Base-by-base conservation (phyloP, 1,140 invertebrate genomes). In the Armadillidium nasatum region DNA sequence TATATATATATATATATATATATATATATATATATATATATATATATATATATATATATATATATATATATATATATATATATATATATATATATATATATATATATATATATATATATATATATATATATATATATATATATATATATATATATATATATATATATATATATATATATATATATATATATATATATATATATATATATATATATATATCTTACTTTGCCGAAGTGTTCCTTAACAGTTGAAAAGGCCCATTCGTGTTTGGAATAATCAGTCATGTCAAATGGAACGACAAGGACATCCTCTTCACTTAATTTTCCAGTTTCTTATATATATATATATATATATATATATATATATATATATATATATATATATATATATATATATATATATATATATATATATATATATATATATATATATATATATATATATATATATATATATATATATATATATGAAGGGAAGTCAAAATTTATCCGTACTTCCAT, bases 241-340 rank as follows among this genome's bases (percentile, higher is more conserved):
- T 94, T 81, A 0, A 93, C 89, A 75, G 87, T 84, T 46, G 90
- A 83, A 54, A 94, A 89, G 45, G 87, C 85, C 50, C 86, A 77
- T 83, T 90, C 83, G 82, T 95, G 93, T 44, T 83, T 83, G 0
- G 88, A 84, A 22, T 89, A 83, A 33, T 92, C 83, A 15, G 88
- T 85, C 69, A 94, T 84, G 84, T 94, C 92, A 83, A 94, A 86
- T n/a, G 88, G 88, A 11, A 94, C 79, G 7, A 93, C 86, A 9
- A 92, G 83, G 13, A 94, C 85, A 83, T 94, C 90, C 44, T 88
- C 85, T 1, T 87, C 85, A 19, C 50, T 21, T 33, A 66, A 10
- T 10, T 21, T 21, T 11, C 43, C 54, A 43, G 44, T 45, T 50
- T 69, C 44, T n/a, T 44, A 73, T 43, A 69, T 76, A 76, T 33